Percentiles rank a stretch among this genome's conserved stretches.
Evolutionary conservation across 2,888 invertebrate genomes (phyloP).

Genomic region (Hypselothyrea guttata): DNA sequence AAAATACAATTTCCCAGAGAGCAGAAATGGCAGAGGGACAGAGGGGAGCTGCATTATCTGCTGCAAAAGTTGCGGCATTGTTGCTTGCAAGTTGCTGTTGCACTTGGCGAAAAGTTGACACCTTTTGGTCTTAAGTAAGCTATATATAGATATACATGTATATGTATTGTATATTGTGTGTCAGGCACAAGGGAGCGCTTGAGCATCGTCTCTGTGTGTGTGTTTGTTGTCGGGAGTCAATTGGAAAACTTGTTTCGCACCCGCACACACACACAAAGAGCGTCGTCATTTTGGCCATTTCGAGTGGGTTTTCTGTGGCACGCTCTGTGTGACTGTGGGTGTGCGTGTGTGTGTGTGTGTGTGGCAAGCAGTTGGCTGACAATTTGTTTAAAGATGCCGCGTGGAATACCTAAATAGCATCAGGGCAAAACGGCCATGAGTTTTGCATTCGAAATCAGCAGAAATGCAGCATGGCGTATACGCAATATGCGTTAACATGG

Average conservation of each 20-base stretch:
- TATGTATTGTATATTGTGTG: too few relatives aligned
- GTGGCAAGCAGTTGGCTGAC: slow-evolving; percentile 46
- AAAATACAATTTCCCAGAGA: slow-evolving; percentile 55
- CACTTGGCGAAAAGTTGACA: slow-evolving; percentile 54
- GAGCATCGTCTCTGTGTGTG: slow-evolving; percentile 26
- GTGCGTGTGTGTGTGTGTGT: slow-evolving; percentile 6
- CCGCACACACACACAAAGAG: slow-evolving; percentile 21
- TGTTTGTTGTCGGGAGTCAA: slow-evolving; percentile 60
- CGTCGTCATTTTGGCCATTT: slow-evolving; percentile 26
- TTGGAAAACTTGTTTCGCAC: slow-evolving; percentile 63
- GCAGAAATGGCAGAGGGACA: neutral
- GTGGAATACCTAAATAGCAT: slow-evolving; percentile 21
- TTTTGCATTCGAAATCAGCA: neutral
- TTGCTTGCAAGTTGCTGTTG: neutral
- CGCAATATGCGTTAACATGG: slow-evolving; percentile 10
- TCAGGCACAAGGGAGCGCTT: slow-evolving; percentile 62
- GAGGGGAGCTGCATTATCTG: slow-evolving; percentile 18
- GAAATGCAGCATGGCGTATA: too few relatives aligned
- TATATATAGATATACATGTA: slow-evolving; percentile 13
- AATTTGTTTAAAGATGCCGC: slow-evolving; percentile 64
- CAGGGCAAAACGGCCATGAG: neutral
- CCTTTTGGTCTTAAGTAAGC: slow-evolving; percentile 27
- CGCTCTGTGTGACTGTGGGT: too few relatives aligned
- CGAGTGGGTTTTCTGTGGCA: slow-evolving; percentile 6
- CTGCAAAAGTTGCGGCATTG: slow-evolving; percentile 3